A percentile compares a stretch with the other conserved stretches of the same genome.
phyloP scores from a whole-genome alignment of 2,113 vertebrate species.

The Tretioscincus oriximinensis region DNA sequence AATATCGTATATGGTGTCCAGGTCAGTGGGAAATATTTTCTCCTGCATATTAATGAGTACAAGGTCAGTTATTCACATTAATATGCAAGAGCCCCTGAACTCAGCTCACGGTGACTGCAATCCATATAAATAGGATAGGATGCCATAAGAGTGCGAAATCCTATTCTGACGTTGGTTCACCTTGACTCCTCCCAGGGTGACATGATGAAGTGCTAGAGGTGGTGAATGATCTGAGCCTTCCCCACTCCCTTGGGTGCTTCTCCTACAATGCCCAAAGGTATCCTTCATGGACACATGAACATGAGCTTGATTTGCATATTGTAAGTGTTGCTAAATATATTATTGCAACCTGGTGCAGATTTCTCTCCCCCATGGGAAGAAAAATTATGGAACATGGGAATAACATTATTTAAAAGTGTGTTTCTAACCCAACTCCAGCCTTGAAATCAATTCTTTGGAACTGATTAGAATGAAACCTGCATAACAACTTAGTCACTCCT shows the following conservation, averaged over 20 bases:
- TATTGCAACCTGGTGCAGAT: conserved; percentile 46
- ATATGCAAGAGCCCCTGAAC: too few species aligned
- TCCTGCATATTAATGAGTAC: background rate
- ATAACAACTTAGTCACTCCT: conserved; percentile 66
- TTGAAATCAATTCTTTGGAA: conserved; percentile 71
- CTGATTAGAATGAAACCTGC: conserved; percentile 75
- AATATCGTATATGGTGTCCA: too few species aligned
- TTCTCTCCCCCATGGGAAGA: conserved; percentile 43
- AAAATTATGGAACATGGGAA: conserved; percentile 35
- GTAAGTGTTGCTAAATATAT: conserved; percentile 31
- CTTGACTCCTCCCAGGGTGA: too few species aligned
- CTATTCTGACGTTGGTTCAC: too few species aligned
- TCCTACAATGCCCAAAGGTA: too few species aligned
- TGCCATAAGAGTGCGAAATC: too few species aligned
- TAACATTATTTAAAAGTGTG: background rate
- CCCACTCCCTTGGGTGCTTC: too few species aligned
- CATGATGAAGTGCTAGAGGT: too few species aligned
- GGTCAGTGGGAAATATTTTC: background rate
- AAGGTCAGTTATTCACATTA: background rate
- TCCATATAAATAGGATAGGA: too few species aligned
- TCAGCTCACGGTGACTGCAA: too few species aligned
- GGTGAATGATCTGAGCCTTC: too few species aligned
- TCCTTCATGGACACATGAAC: too few species aligned
- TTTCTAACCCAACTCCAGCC: conserved; percentile 44
- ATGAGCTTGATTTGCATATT: conserved; percentile 38